Evolutionary conservation across 2,888 invertebrate species (phyloP).

Genomic region (Melieria omissa): DNA sequence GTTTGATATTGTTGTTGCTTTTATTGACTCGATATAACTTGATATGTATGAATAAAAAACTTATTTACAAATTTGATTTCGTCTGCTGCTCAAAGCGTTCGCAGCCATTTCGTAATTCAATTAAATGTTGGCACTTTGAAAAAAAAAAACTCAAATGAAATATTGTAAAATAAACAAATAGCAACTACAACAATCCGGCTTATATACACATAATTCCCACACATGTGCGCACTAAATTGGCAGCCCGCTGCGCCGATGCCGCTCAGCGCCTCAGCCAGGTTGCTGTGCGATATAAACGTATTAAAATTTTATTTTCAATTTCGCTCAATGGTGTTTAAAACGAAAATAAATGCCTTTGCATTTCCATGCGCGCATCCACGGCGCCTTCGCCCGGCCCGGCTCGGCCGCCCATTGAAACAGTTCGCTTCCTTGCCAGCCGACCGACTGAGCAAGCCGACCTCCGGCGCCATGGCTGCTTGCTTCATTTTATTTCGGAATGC

Average conservation of each 20-base stretch:
- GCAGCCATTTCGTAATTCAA: background rate
- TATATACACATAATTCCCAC: background rate
- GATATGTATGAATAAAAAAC: too few species aligned
- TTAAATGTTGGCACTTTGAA: background rate
- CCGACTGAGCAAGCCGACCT: background rate
- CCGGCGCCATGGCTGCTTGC: background rate
- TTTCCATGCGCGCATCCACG: background rate
- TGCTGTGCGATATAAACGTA: conserved; percentile 2
- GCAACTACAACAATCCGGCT: background rate
- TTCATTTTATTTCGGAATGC: background rate
- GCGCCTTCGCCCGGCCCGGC: background rate
- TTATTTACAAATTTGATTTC: too few species aligned
- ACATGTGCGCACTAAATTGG: background rate
- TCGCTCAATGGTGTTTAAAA: conserved; percentile 24
- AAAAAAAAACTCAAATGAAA: background rate
- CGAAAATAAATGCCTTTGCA: conserved; percentile 28
- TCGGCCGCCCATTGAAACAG: background rate
- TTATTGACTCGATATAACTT: too few species aligned
- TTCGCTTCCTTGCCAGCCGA: background rate
- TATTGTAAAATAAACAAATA: background rate
- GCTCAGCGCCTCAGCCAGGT: too few species aligned
- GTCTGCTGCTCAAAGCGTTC: too few species aligned
- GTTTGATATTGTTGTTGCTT: too few species aligned
- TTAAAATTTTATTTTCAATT: conserved; percentile 35
- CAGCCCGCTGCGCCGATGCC: background rate